Base-by-base conservation (phyloP, 2,888 invertebrate species). In the Sesia apiformis region DNA sequence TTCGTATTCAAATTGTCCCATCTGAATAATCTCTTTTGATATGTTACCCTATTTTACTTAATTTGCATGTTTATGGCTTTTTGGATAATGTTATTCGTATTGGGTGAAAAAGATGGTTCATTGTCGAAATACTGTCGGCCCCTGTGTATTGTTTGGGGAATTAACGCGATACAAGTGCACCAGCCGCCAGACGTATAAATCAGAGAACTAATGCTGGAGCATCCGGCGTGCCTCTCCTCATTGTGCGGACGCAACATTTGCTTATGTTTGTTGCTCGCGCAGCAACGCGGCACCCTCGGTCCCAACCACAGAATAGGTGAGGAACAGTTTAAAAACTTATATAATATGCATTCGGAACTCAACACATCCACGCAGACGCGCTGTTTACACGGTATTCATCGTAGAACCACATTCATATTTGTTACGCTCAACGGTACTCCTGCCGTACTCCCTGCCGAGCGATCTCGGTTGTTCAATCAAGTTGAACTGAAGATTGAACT, bases 111-210 rank as follows among this genome's bases (percentile, higher is more conserved):
- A 64, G 66, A 65, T 49, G 67, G 56, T 65, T 63, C 63, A 64
- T 67, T 62, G 67, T 59, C 57, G 23, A 23, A 23, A 23, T 64
- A 65, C 39, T 23, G 5, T 23, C 46, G 64, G 65, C 75, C 76
- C 74, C 70, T 70, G 64, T 70, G 76, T 67, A 81, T 83, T 81
- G 81, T 83, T 76, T 74, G 73, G 70, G 73, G 80, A 75, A 79
- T 85, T 79, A 84, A 73, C 76, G 74, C 72, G 73, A 69, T 67
- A 57, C 60, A 57, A 61, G 62, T 60, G 75, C 74, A 74, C 76
- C 72, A 73, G 73, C 70, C 67, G 76, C 81, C 87, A 89, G 88
- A 88, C 87, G 70, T 78, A 89, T 89, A 89, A 89, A 89, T 89
- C 87, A 88, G 70, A 64, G 62, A 66, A 71, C 76, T 85, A 86